These are phyloP conservation scores for Cartodere bifasciata DNA, from an alignment of 2,888 invertebrate genomes.

Conservation along the genomic window DNA sequence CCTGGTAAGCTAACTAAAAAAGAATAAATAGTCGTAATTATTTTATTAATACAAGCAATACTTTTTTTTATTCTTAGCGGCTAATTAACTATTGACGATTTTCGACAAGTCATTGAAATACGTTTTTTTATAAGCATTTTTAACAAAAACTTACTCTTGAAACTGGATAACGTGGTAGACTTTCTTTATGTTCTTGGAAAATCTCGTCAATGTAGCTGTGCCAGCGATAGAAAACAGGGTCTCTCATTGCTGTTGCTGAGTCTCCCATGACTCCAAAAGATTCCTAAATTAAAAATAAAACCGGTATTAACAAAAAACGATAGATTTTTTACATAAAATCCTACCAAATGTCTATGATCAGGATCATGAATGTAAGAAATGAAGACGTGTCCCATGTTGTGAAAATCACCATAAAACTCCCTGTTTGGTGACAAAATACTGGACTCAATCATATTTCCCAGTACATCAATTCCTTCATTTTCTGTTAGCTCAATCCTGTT, in stretches of 20 bases:
- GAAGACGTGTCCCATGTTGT: conserved; percentile 72
- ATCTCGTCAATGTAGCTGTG: conserved; percentile 68
- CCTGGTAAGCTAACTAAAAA: conserved; percentile 48
- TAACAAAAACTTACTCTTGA: conserved; percentile 37
- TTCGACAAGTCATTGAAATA: no score
- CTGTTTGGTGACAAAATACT: conserved; percentile 55
- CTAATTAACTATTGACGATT: no score
- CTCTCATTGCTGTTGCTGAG: conserved; percentile 73
- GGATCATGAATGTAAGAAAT: conserved; percentile 71
- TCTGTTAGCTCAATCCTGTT: conserved; percentile 47
- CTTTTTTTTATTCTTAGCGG: no score
- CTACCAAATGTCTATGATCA: conserved; percentile 58
- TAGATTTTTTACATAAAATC: conserved; percentile 14
- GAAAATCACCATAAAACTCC: conserved; percentile 62
- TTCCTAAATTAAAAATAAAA: conserved; percentile 42
- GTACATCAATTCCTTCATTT: conserved; percentile 56
- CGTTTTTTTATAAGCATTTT: conserved; percentile 1
- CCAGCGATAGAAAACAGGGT: conserved; percentile 79
- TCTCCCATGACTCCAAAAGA: conserved; percentile 74
- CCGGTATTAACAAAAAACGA: neutral
- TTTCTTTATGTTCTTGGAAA: conserved; percentile 60
- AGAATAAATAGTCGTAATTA: no score
- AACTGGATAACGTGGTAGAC: conserved; percentile 48
- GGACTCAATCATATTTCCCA: conserved; percentile 72
- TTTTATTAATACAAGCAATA: no score